These are phyloP conservation scores for Urocitellus parryii DNA, from an alignment of 2,113 vertebrate species.

Conservation along the genomic window DNA sequence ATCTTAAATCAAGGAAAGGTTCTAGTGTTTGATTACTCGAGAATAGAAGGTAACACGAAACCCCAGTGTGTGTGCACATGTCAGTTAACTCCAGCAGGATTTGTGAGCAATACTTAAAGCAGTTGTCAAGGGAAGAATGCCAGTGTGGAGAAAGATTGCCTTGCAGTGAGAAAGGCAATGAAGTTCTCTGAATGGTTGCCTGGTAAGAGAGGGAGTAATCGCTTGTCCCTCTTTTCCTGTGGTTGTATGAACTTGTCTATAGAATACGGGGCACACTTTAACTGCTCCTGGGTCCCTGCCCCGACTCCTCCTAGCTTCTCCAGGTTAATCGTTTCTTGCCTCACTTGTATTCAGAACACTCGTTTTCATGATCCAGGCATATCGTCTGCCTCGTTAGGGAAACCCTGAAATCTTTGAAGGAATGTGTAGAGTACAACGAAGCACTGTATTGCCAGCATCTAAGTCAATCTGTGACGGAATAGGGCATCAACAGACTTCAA, in stretches of 20 bases:
- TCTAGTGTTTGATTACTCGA: neutral
- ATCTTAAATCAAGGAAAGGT: neutral
- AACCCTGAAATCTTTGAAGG: neutral
- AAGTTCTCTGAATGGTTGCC: neutral
- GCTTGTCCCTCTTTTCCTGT: neutral
- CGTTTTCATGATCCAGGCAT: neutral
- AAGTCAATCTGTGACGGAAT: neutral
- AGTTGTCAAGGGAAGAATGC: constrained; percentile 31
- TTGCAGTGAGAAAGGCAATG: neutral
- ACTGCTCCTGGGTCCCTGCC: neutral
- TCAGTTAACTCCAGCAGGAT: constrained; percentile 35
- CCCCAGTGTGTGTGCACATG: neutral
- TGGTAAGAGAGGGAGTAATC: constrained; percentile 8
- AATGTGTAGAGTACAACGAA: neutral
- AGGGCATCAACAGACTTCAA: neutral
- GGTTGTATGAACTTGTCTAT: constrained; percentile 16
- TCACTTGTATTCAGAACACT: constrained; percentile 22
- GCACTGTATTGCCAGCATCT: neutral
- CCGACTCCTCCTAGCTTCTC: neutral
- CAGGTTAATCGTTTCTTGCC: neutral
- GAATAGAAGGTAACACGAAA: constrained; percentile 11
- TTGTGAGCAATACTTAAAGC: neutral
- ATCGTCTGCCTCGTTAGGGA: neutral
- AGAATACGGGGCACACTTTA: neutral
- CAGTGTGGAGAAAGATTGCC: neutral